Base-by-base conservation (phyloP, 1,140 invertebrate species). In the Drosophila grimshawi region DNA sequence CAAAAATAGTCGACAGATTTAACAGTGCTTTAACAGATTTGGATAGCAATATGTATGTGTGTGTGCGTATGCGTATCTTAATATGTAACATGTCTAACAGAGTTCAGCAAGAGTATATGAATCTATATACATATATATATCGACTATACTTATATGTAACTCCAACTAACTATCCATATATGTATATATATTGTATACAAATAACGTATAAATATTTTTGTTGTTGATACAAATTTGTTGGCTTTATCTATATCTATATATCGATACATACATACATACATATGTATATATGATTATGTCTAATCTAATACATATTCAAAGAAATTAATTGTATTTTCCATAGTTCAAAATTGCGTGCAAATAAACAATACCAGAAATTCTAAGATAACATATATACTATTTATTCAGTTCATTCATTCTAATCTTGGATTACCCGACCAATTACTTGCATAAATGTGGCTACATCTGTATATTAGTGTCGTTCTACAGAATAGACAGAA, bases 251-350 rank as follows among this genome's bases (percentile, higher is more conserved):
- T 62, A 74, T 56, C 19, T 19, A 19, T 39, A 69, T 53, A 68
- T 57, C 65, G 51, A 53, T 61, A 61, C 10, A 41, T 39, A 57
- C 49, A 57, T 30, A 67, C 4, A 62, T 43, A 27, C 10, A 51
- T 52, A 68, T 41, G 39, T 60, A 43, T 29, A 57, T 57, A 66
- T 39, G 49, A 65, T 55, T 41, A 45, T 8, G 53, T 56, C 56
- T 43, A 32, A 52, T 65, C 62, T 41, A 32, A 30, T 41, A 49
- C 46, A 66, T 59, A 32, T 29, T 19, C 19, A 19, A 19, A 19
- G 19, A 19, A 19, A 19, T 10, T 46, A 63, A 76, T 65, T 85
- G 81, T 85, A 78, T 85, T 85, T 85, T 85, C 79, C 77, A 85
- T 80, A 80, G 81, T 80, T 85, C 68, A 77, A 53, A 55, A 69